Percentiles rank a stretch among this genome's conserved stretches.
These are phyloP conservation scores for Drosophila melanica DNA, from an alignment of 1,140 invertebrate genomes.

Conservation along the genomic window DNA sequence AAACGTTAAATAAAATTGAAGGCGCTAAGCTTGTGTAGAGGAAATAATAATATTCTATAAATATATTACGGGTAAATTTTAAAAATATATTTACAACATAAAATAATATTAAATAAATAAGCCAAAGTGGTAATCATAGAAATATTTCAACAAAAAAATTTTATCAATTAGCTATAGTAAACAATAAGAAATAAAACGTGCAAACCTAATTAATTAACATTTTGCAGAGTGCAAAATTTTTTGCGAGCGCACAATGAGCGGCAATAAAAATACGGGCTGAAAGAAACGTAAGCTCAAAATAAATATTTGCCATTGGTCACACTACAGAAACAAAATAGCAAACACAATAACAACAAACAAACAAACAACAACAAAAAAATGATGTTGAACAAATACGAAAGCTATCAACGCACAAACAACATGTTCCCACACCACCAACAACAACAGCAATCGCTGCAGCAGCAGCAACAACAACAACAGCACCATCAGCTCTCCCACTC, in stretches of 20 bases:
- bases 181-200: neutral
- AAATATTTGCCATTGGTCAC: constrained; percentile 23
- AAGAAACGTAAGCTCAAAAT: neutral
- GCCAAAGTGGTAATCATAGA: neutral
- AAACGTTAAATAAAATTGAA: constrained; percentile 9
- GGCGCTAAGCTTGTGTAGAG: constrained; percentile 10
- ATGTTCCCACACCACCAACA: constrained; percentile 68
- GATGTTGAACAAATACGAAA: constrained; percentile 78
- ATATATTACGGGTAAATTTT: neutral
- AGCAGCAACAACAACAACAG: constrained; percentile 7
- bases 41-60: neutral
- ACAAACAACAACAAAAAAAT: constrained; percentile 51
- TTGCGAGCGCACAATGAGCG: constrained; percentile 19
- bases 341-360: constrained; percentile 8
- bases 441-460: constrained; percentile 36
- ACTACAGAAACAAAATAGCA: constrained; percentile 18
- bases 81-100: neutral
- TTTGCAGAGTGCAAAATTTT: constrained; percentile 11
- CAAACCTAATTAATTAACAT: constrained; percentile 9
- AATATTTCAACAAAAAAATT: neutral
- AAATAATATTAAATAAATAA: neutral
- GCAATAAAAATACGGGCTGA: constrained; percentile 2
- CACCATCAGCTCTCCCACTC: constrained; percentile 26
- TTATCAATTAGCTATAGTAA: neutral
- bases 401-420: constrained; percentile 71